Percentiles rank a stretch among this genome's conserved stretches.
Conservation (phyloP, 2,113 vertebrate genomes). For the Pteruthius melanotis region DNA sequence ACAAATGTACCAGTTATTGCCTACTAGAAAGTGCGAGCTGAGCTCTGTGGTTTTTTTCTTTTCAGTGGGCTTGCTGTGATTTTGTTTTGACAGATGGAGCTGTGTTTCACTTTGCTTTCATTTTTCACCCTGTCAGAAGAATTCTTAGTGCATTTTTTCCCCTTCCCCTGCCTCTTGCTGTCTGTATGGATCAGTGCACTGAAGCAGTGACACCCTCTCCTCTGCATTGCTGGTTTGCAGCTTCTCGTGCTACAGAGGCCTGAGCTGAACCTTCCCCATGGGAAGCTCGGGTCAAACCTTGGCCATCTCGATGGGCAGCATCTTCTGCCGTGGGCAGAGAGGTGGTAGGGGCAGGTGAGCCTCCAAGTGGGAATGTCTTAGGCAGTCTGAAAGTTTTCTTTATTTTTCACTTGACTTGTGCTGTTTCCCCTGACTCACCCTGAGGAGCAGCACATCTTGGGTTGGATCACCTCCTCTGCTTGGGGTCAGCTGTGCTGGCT, state of each 20-base stretch:
- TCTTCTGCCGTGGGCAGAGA: background rate
- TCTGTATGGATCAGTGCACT: background rate
- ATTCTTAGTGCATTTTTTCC: background rate
- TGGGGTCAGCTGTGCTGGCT: background rate
- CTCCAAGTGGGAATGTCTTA: background rate
- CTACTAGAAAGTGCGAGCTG: background rate
- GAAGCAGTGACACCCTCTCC: background rate
- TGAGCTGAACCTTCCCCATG: background rate
- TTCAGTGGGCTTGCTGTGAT: constrained; percentile 19
- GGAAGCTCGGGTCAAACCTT: background rate
- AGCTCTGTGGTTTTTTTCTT: background rate
- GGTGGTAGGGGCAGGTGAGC: background rate
- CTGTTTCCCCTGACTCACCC: background rate
- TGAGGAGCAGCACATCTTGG: fast-evolving
- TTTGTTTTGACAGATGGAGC: constrained; percentile 61
- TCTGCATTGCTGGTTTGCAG: background rate
- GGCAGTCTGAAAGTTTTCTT: background rate
- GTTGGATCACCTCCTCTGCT: background rate
- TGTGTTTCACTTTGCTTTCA: constrained; percentile 59
- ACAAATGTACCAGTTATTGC: constrained; percentile 11
- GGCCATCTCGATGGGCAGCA: background rate
- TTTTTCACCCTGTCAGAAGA: constrained; percentile 61
- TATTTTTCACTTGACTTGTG: background rate
- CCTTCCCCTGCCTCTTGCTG: background rate
- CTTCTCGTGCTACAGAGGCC: background rate